These are phyloP conservation scores for Oreortyx pictus DNA, from an alignment of 2,797 vertebrate species.

Conservation along the genomic window DNA sequence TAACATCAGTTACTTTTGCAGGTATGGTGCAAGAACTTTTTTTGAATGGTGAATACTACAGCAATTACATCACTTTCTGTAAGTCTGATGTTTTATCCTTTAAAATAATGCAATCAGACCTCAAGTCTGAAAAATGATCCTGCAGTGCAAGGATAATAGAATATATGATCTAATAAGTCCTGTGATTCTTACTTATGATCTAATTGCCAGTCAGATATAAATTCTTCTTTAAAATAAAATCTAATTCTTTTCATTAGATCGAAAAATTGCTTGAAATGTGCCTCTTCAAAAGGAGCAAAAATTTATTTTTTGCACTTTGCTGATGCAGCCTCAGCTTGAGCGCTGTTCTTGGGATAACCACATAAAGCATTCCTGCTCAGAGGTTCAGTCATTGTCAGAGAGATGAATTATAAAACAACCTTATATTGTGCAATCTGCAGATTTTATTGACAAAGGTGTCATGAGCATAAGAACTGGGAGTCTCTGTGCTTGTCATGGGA, in stretches of 20 bases:
- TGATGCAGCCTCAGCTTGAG: background rate
- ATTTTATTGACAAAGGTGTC: slow-evolving; percentile 83
- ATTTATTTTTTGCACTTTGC: background rate
- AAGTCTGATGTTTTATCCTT: slow-evolving; percentile 31
- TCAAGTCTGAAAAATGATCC: slow-evolving; percentile 48
- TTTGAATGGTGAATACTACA: background rate
- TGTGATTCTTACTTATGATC: slow-evolving; percentile 26
- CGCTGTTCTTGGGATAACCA: slow-evolving; percentile 12
- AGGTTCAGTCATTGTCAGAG: slow-evolving; percentile 73
- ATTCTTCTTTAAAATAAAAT: slow-evolving; percentile 57
- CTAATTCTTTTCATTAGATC: background rate
- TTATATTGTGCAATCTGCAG: slow-evolving; percentile 68
- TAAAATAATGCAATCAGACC: slow-evolving; percentile 55
- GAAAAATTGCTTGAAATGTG: slow-evolving; percentile 22
- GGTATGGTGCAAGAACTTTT: background rate
- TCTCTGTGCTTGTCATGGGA: slow-evolving; percentile 77
- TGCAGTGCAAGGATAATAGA: slow-evolving; percentile 35
- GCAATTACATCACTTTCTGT: background rate
- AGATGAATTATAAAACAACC: slow-evolving; percentile 81
- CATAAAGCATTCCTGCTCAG: slow-evolving; percentile 52
- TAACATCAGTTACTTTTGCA: background rate
- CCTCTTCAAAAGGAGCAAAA: background rate
- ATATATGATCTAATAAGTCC: slow-evolving; percentile 54
- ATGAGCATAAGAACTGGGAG: slow-evolving; percentile 73
- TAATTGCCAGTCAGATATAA: slow-evolving; percentile 55